Conservation (phyloP, 2,888 invertebrate genomes). For the Molanna angustata region DNA sequence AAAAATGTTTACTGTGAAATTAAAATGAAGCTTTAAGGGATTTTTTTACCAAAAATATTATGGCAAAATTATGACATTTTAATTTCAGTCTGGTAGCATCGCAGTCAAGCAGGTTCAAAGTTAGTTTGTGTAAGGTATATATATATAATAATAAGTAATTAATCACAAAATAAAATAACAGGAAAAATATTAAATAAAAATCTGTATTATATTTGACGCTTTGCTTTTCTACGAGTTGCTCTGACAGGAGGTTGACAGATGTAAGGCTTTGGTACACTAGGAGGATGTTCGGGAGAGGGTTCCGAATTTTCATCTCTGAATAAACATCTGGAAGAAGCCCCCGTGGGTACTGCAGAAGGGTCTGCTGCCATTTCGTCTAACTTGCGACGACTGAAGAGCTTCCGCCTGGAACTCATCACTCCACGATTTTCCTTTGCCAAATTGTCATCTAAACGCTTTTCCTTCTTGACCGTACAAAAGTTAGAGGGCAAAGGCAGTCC, state of each 20-base stretch:
- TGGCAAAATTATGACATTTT: too few species aligned
- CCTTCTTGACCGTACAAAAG: slow-evolving; percentile 19
- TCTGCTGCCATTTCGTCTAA: slow-evolving; percentile 38
- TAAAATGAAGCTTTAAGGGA: too few species aligned
- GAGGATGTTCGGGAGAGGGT: slow-evolving; percentile 1
- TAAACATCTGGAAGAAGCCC: neutral
- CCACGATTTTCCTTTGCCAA: slow-evolving; percentile 14
- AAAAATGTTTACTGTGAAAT: too few species aligned
- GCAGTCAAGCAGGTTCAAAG: too few species aligned
- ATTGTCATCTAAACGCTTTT: neutral
- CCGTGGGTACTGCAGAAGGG: slow-evolving; percentile 33
- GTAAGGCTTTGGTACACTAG: neutral
- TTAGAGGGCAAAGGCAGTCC: slow-evolving; percentile 9
- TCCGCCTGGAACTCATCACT: slow-evolving; percentile 44
- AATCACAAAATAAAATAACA: too few species aligned
- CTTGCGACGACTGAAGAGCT: slow-evolving; percentile 48
- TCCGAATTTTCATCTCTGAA: neutral
- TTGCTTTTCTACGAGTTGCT: neutral
- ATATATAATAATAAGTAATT: too few species aligned
- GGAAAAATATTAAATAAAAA: too few species aligned
- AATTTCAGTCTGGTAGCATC: too few species aligned
- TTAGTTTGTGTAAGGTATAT: too few species aligned
- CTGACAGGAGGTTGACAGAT: neutral
- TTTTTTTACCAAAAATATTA: too few species aligned
- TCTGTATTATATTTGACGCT: too few species aligned